Evolutionary conservation across 2,888 invertebrate genomes (phyloP).

Genomic region (Chaitophorus viminalis): DNA sequence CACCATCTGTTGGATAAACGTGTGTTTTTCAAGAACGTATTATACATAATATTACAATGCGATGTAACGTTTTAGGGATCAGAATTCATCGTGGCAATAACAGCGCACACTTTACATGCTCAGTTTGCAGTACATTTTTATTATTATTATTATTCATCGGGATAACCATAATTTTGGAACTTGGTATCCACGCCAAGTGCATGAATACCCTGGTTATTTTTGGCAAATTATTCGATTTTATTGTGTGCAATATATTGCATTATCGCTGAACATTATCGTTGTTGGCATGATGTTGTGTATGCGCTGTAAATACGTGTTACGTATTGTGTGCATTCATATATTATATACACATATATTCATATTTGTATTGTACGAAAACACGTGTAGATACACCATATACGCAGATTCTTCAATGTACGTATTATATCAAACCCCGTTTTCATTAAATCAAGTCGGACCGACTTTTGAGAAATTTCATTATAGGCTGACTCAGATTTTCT

Average conservation of each 20-base stretch:
- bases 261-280: not conserved
- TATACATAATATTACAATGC: not conserved
- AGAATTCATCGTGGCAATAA: not conserved
- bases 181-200: not conserved
- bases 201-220: not conserved
- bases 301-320: not conserved
- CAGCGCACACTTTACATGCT: no score
- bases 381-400: not conserved
- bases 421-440: slow-evolving; percentile 23
- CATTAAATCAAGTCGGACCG: not conserved
- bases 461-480: slow-evolving; percentile 24
- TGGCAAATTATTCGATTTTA: not conserved
- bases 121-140: not conserved
- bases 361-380: not conserved
- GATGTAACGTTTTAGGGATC: not conserved
- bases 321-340: not conserved
- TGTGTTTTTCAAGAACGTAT: not conserved
- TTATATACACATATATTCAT: not conserved
- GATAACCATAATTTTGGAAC: not conserved
- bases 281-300: not conserved
- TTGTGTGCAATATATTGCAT: not conserved
- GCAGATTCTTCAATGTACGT: not conserved
- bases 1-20: slow-evolving; percentile 5
- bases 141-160: not conserved
- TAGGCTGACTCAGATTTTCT: slow-evolving; percentile 17